Percentiles rank a stretch among this genome's conserved stretches.
phyloP scores from a whole-genome alignment of 2,797 vertebrate species.

The Gadopsis marmoratus region DNA sequence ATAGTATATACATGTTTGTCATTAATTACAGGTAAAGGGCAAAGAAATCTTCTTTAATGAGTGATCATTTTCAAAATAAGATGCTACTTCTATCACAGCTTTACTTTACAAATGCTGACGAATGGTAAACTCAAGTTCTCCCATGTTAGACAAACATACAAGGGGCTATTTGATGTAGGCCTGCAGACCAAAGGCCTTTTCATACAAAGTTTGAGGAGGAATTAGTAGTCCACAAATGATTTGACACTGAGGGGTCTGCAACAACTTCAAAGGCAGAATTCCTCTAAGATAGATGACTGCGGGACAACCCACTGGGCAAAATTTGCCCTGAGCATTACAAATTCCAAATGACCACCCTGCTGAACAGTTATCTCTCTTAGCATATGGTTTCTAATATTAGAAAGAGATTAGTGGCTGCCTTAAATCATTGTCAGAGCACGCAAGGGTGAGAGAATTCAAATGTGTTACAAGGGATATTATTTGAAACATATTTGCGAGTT shows the following conservation, averaged over 20 bases:
- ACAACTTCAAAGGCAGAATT: slow-evolving; percentile 46
- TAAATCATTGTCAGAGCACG: slow-evolving; percentile 42
- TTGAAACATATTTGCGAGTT: slow-evolving; percentile 39
- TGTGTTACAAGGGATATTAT: slow-evolving; percentile 17
- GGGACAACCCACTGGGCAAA: slow-evolving; percentile 52
- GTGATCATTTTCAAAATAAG: too few relatives aligned
- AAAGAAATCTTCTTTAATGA: neutral
- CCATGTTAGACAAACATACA: neutral
- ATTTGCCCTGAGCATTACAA: slow-evolving; percentile 44
- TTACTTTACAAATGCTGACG: neutral
- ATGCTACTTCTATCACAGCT: neutral
- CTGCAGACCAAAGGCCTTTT: neutral
- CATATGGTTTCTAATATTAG: slow-evolving; percentile 62
- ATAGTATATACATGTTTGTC: neutral
- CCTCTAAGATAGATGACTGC: slow-evolving; percentile 40
- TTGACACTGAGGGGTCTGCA: slow-evolving; percentile 42
- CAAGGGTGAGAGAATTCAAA: slow-evolving; percentile 44
- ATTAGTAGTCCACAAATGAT: neutral
- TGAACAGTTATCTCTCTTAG: slow-evolving; percentile 63
- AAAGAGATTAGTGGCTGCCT: slow-evolving; percentile 54
- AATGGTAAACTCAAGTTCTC: neutral
- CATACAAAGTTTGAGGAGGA: neutral
- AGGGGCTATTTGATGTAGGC: neutral
- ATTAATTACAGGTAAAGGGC: neutral
- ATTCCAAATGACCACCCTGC: slow-evolving; percentile 50